phyloP scores from a whole-genome alignment of 1,140 invertebrate species.

The Musca domestica region DNA sequence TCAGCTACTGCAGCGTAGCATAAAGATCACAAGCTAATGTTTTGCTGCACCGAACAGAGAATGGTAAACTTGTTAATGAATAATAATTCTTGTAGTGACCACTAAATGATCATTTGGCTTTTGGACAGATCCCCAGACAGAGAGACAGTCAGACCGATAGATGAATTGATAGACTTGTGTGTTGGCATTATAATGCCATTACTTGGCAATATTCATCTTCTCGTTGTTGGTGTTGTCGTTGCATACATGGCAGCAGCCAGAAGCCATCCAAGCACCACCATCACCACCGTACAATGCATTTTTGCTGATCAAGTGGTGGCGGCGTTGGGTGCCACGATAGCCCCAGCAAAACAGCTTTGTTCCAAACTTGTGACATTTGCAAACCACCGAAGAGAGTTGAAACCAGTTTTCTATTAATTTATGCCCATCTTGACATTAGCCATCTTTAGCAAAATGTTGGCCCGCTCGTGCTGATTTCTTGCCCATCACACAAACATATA shows the following conservation, averaged over 20 bases:
- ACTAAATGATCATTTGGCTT: conserved; percentile 8
- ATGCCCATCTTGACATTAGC: conserved; percentile 52
- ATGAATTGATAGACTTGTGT: background rate
- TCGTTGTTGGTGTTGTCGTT: background rate
- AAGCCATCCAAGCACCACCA: too few relatives aligned
- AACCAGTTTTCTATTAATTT: conserved; percentile 47
- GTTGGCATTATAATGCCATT: background rate
- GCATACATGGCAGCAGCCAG: too few relatives aligned
- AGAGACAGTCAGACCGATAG: too few relatives aligned
- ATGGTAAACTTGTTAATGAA: conserved; percentile 13
- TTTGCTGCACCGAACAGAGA: too few relatives aligned
- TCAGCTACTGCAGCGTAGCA: too few relatives aligned
- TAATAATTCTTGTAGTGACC: conserved; percentile 4
- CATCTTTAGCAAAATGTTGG: conserved; percentile 32
- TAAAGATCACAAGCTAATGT: background rate
- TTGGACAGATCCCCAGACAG: background rate
- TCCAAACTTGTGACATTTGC: conserved; percentile 20
- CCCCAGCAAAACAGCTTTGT: conserved; percentile 1
- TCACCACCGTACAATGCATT: background rate
- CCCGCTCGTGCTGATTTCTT: conserved; percentile 15
- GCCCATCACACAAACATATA: too few relatives aligned
- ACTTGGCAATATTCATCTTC: background rate
- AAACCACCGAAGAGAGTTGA: conserved; percentile 11
- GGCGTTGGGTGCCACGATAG: conserved; percentile 22
- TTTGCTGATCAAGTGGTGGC: background rate